phyloP scores from a whole-genome alignment of 2,113 vertebrate genomes.

The Ciconia maguari region DNA sequence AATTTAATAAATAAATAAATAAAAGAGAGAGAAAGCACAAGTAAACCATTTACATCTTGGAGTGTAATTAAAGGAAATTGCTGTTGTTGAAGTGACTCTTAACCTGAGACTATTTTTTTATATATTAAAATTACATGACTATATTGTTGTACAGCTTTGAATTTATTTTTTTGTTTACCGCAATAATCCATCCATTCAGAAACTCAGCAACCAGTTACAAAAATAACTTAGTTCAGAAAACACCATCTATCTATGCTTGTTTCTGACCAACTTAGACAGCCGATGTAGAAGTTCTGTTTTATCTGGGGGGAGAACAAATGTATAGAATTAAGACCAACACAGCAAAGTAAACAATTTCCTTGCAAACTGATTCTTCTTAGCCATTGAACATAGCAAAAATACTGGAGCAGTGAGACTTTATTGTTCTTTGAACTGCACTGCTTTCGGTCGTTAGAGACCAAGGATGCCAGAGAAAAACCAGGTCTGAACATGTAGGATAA shows the following conservation, averaged over 20 bases:
- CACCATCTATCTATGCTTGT: neutral
- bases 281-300: neutral
- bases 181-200: neutral
- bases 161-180: neutral
- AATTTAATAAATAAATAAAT: neutral
- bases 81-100: neutral
- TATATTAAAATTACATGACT: neutral
- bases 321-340: neutral
- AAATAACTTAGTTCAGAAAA: neutral
- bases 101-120: neutral
- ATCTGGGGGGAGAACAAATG: neutral
- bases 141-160: neutral
- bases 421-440: neutral
- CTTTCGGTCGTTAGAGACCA: accelerated
- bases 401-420: neutral
- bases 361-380: neutral
- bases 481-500: neutral
- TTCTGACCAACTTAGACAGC: neutral
- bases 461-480: neutral
- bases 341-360: neutral
- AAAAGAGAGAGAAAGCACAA: neutral
- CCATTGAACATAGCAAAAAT: neutral
- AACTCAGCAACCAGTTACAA: neutral
- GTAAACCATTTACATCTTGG: neutral
- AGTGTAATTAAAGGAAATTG: neutral